Evolutionary conservation across 2,888 invertebrate species (phyloP).

Genomic region (Drosophila anomalata): DNA sequence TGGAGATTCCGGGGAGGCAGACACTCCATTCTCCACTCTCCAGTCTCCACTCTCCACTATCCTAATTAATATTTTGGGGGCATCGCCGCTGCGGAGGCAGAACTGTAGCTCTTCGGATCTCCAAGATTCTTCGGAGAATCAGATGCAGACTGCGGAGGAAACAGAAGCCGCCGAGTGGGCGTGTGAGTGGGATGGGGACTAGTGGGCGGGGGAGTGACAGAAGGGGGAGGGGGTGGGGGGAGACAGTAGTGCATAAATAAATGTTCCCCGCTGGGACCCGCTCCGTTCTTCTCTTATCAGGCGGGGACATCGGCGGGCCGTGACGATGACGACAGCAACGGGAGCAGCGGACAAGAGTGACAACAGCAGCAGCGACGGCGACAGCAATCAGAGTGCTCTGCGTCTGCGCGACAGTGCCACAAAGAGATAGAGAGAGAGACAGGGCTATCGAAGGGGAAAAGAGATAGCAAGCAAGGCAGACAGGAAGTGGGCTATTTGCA

Average conservation of each 20-base stretch:
- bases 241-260: conserved; percentile 42
- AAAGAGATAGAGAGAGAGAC: conserved; percentile 13
- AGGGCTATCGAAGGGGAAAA: not conserved
- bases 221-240: not conserved
- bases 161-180: conserved; percentile 17
- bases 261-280: conserved; percentile 13
- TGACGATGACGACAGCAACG: conserved; percentile 60
- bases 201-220: not conserved
- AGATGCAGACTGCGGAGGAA: not conserved
- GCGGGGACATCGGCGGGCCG: conserved; percentile 67
- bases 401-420: conserved; percentile 14
- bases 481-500: conserved; percentile 79
- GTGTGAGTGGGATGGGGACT: not conserved
- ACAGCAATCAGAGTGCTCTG: not conserved
- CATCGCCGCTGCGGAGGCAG: not conserved
- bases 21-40: too few relatives aligned
- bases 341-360: conserved; percentile 9
- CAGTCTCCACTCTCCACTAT: not conserved
- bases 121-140: not conserved
- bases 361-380: not conserved
- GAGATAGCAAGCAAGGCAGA: conserved; percentile 25
- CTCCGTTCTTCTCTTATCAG: conserved; percentile 52
- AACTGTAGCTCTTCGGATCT: not conserved
- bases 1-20: not conserved
- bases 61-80: not conserved